Base-by-base conservation (phyloP, 1,140 invertebrate genomes). In the Drosophila arizonae region DNA sequence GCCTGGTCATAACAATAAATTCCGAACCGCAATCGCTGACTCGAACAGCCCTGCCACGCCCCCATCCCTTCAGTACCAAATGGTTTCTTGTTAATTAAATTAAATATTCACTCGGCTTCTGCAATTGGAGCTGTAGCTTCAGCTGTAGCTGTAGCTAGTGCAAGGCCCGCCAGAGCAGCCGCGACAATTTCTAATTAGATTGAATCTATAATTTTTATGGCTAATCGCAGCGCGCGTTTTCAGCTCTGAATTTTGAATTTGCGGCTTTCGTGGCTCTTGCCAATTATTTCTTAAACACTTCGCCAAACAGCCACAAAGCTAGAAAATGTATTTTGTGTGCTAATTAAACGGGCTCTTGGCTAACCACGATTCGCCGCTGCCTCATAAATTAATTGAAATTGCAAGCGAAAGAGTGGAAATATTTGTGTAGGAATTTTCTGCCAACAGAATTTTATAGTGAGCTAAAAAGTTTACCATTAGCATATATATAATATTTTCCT, bases 121-220 rank as follows among this genome's bases (percentile, higher is more conserved):
- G 58, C 10, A 26, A 17, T 15, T 50, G 8, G 30, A 9, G 9
- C 30, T 51, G 54, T 60, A 24, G 21, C 21, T 24, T 2, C 54
- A 9, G 9, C 30, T 51, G 54, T 60, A 24, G 21, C 21, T 24
- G 21, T 60, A 67, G 62, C 62, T 62, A 76, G 11, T 68, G 43
- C 43, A 21, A 39, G 26, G 39, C 45, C 50, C 28, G 11, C 36
- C 45, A 54, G 26, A 10, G 26, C 57, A 57, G 55, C 76, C 76
- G 73, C 80, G 79, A 77, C 81, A 72, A 72, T 90, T 90, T 90
- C 79, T 90, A 90, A 90, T 90, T 90, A 90, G 88, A 90, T 90
- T 80, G 89, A 90, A 90, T 90, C 89, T 90, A 90, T 90, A 90
- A 90, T 90, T 89, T 90, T 90, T 82, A 90, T 90, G 77, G 89